Percentiles rank a stretch among this genome's conserved stretches.
phyloP scores from a whole-genome alignment of 2,113 vertebrate genomes.

The Meleagris gallopavo region DNA sequence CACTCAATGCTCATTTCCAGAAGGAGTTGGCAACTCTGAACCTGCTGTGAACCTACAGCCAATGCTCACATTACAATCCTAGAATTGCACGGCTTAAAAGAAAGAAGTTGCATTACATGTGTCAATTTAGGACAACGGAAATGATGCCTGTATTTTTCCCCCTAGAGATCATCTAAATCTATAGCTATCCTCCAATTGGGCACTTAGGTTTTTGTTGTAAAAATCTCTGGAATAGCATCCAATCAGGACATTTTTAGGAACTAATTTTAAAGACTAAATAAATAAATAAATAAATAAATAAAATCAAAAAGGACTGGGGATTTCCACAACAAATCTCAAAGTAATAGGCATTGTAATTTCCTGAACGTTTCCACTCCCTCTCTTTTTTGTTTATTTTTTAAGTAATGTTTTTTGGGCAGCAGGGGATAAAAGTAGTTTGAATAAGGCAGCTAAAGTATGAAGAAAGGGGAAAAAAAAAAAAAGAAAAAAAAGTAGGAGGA shows the following conservation, averaged over 20 bases:
- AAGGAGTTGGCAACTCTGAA: conserved; percentile 11
- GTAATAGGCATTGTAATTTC: background rate
- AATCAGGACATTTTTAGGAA: background rate
- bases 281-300: no score
- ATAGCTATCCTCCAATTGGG: background rate
- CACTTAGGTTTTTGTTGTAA: background rate
- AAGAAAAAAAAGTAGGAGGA: background rate
- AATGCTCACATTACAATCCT: background rate
- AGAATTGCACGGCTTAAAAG: background rate
- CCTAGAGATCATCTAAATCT: background rate
- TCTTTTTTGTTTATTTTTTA: background rate
- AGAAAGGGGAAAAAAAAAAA: background rate
- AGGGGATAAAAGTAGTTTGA: background rate
- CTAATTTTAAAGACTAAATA: background rate
- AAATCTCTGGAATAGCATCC: background rate
- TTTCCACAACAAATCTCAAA: background rate
- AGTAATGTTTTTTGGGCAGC: background rate
- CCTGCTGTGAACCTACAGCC: background rate
- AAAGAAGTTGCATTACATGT: background rate
- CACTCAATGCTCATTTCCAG: background rate
- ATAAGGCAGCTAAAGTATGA: background rate
- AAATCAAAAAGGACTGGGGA: background rate
- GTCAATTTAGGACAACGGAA: background rate
- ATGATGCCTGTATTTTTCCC: background rate
- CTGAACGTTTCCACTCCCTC: rapidly evolving